A percentile compares a stretch with the other conserved stretches of the same genome.
Conservation (phyloP, 2,888 invertebrate species). For the Spialia ferax region DNA sequence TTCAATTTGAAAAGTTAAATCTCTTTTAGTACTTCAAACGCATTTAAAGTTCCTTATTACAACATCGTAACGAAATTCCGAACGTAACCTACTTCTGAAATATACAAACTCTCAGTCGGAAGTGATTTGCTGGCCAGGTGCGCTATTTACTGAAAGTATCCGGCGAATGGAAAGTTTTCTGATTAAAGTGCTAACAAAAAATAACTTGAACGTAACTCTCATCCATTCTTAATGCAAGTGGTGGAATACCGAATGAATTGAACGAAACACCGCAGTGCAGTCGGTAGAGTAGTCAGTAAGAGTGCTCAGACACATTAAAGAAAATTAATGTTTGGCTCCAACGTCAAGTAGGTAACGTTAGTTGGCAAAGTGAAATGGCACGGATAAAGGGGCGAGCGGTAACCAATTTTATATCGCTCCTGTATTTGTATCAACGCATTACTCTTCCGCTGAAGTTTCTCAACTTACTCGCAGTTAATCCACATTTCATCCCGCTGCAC, state of each 20-base stretch:
- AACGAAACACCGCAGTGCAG: conserved; percentile 85
- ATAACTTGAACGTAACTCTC: conserved; percentile 69
- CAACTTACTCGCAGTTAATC: conserved; percentile 64
- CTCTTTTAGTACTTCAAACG: too few relatives aligned
- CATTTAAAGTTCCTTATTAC: too few relatives aligned
- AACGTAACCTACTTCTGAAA: conserved; percentile 50
- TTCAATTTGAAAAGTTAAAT: too few relatives aligned
- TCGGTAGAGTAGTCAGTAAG: conserved; percentile 73
- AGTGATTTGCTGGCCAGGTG: conserved; percentile 55
- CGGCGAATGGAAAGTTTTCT: conserved; percentile 64
- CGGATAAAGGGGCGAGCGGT: conserved; percentile 71
- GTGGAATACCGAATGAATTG: conserved; percentile 77
- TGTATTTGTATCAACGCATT: conserved; percentile 70
- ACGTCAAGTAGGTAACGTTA: conserved; percentile 79
- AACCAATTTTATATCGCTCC: conserved; percentile 76
- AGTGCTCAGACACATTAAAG: conserved; percentile 86
- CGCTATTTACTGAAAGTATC: conserved; percentile 64
- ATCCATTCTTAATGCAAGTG: conserved; percentile 81
- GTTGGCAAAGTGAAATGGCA: conserved; percentile 83
- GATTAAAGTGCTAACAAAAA: conserved; percentile 79
- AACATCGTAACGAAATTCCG: conserved; percentile 40
- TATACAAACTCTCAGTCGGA: conserved; percentile 58
- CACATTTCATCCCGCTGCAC: conserved; percentile 65
- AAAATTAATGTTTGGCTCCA: conserved; percentile 85
- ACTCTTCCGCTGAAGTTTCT: conserved; percentile 65